These are phyloP conservation scores for Corticium candelabrum DNA, from an alignment of 37 sponge, comb jelly and placozoan genomes.

Conservation along the genomic window DNA sequence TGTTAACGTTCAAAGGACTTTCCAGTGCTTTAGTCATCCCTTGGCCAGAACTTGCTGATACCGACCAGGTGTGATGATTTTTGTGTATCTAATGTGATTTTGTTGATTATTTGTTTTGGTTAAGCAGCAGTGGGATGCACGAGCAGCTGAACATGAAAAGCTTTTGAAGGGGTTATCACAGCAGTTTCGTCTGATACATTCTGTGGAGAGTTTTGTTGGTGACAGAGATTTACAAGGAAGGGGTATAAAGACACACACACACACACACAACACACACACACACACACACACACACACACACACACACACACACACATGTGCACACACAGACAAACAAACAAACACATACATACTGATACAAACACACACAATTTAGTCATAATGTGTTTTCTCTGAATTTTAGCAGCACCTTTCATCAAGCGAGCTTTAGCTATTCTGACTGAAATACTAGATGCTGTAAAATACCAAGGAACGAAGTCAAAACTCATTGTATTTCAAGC, in stretches of 20 bases:
- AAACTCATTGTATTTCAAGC: conserved; percentile 11
- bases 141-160: neutral
- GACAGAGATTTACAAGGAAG: too few species aligned
- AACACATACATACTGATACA: too few species aligned
- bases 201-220: neutral
- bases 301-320: neutral
- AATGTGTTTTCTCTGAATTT: too few species aligned
- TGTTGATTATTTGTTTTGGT: too few species aligned
- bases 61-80: conserved; percentile 29
- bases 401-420: neutral
- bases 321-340: too few species aligned
- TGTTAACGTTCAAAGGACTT: conserved; percentile 32
- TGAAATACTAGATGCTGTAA: neutral
- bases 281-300: neutral
- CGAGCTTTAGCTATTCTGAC: neutral
- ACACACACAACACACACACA: too few species aligned
- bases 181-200: too few species aligned
- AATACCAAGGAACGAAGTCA: neutral
- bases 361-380: neutral
- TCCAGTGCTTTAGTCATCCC: conserved; percentile 41
- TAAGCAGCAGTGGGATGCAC: neutral
- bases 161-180: neutral
- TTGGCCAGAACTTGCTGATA: conserved; percentile 48
- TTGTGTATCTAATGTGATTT: too few species aligned
- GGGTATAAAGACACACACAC: too few species aligned